phyloP scores from a whole-genome alignment of 2,113 vertebrate species.

The Solea senegalensis region DNA sequence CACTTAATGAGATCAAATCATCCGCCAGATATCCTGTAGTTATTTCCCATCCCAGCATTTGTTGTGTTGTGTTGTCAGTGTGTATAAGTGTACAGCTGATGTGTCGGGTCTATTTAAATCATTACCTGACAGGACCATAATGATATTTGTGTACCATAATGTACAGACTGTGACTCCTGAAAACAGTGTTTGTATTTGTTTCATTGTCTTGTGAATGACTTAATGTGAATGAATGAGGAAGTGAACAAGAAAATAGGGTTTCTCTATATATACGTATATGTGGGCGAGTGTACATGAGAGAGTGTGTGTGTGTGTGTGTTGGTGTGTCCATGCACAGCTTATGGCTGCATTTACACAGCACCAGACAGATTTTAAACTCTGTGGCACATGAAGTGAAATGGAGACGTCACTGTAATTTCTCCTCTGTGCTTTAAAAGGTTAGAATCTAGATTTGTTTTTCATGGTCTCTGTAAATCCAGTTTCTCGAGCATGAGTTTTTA shows the following conservation, averaged over 20 bases:
- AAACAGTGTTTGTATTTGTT: constrained; percentile 41
- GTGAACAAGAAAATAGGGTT: constrained; percentile 29
- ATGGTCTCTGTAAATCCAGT: constrained; percentile 61
- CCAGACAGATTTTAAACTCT: constrained; percentile 49
- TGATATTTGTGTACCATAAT: constrained; percentile 66
- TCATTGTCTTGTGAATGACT: constrained; percentile 56
- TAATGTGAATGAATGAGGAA: constrained; percentile 50
- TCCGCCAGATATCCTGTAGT: constrained; percentile 38
- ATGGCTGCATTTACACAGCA: constrained; percentile 58
- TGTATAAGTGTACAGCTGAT: constrained; percentile 68
- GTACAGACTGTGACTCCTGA: constrained; percentile 65
- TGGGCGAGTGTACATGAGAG: not conserved
- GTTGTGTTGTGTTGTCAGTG: constrained; percentile 61
- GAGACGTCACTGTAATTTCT: constrained; percentile 3
- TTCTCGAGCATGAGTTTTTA: constrained; percentile 61
- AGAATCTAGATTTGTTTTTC: constrained; percentile 26
- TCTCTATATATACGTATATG: constrained; percentile 20
- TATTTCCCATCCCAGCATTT: constrained; percentile 47
- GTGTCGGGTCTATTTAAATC: constrained; percentile 65
- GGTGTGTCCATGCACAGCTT: constrained; percentile 41
- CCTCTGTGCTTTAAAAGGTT: constrained; percentile 18
- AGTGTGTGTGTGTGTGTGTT: constrained; percentile 19
- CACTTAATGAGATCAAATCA: constrained; percentile 49
- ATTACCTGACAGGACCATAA: constrained; percentile 54
- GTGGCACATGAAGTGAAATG: constrained; percentile 25